These are phyloP conservation scores for Eulemur coronatus DNA, from an alignment of 2,797 vertebrate species.

Conservation along the genomic window DNA sequence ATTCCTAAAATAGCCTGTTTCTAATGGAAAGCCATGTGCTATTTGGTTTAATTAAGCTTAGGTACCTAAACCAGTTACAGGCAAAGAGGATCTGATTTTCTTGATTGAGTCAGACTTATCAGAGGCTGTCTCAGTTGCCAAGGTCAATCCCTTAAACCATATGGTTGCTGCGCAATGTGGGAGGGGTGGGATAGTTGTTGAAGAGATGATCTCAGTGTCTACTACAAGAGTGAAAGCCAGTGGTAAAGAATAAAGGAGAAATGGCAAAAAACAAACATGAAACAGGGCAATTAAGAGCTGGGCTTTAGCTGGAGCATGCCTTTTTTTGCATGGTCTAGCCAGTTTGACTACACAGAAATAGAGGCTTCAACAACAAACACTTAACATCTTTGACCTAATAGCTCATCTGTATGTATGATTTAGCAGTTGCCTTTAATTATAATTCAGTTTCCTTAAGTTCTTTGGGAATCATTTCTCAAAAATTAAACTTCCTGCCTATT, in stretches of 20 bases:
- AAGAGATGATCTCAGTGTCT: background rate
- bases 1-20: slow-evolving; percentile 16
- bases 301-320: background rate
- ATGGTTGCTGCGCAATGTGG: background rate
- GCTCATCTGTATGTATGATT: background rate
- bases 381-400: background rate
- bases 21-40: background rate
- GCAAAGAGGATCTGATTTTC: background rate
- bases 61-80: background rate
- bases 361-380: background rate
- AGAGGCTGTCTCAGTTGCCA: background rate
- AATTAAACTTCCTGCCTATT: slow-evolving; percentile 37
- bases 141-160: background rate
- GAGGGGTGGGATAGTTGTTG: background rate
- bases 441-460: slow-evolving; percentile 36
- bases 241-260: background rate
- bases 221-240: background rate
- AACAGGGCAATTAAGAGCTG: background rate
- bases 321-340: background rate
- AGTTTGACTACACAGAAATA: background rate
- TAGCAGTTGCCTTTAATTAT: background rate
- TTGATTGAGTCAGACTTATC: background rate
- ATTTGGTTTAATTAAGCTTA: slow-evolving; percentile 12
- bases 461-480: slow-evolving; percentile 41
- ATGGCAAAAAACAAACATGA: background rate